A percentile compares a stretch with the other conserved stretches of the same genome.
Evolutionary conservation across 1,140 invertebrate genomes (phyloP).

Genomic region (Drosophila repleta): DNA sequence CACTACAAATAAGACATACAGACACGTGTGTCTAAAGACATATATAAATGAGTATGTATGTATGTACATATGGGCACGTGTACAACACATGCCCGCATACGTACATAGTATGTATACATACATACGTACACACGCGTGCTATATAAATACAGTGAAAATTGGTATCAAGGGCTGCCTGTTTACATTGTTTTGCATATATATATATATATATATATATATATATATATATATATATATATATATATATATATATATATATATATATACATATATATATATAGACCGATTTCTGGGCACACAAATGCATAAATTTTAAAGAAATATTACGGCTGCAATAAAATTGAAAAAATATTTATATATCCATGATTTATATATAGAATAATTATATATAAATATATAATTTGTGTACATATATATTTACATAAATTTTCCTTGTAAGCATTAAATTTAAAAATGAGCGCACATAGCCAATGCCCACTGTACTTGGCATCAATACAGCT

Average conservation of each 20-base stretch:
- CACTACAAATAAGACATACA: background rate
- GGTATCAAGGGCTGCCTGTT: background rate
- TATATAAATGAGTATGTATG: conserved; percentile 28
- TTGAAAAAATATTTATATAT: too few species aligned
- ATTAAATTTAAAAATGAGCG: too few species aligned
- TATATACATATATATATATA: conserved; percentile 5
- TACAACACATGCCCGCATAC: background rate
- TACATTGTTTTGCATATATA: background rate
- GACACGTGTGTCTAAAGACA: conserved; percentile 10
- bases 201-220: conserved; percentile 5
- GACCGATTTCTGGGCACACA: background rate
- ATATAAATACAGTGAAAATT: background rate
- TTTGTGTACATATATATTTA: too few species aligned
- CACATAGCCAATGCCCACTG: too few species aligned
- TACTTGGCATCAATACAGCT: too few species aligned
- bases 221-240: conserved; percentile 11
- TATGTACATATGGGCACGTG: background rate
- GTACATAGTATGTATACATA: conserved; percentile 36
- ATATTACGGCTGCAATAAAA: too few species aligned
- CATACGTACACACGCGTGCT: conserved; percentile 14
- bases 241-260: background rate
- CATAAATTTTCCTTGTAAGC: too few species aligned
- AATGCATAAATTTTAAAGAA: too few species aligned
- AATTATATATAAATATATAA: too few species aligned
- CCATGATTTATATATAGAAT: too few species aligned